Evolutionary conservation across 2,888 invertebrate species (phyloP).

Genomic region (Torymus texanus): DNA sequence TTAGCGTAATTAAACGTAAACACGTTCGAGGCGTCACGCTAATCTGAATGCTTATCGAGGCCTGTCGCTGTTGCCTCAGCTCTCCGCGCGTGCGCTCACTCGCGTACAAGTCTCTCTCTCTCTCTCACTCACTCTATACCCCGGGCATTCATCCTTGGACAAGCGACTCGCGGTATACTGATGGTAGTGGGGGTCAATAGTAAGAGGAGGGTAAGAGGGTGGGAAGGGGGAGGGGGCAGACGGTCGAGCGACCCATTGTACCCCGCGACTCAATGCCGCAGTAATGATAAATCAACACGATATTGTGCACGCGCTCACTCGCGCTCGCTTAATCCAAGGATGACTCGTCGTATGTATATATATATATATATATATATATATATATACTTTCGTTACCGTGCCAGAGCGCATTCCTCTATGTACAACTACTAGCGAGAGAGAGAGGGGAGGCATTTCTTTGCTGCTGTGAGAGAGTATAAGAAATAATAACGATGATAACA

Average conservation of each 20-base stretch:
- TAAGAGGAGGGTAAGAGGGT: neutral
- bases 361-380: no score
- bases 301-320: constrained; percentile 15
- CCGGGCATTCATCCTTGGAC: constrained; percentile 64
- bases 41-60: constrained; percentile 74
- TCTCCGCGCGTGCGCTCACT: constrained; percentile 55
- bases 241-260: constrained; percentile 33
- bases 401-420: no score
- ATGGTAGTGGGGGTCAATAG: constrained; percentile 12
- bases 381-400: no score
- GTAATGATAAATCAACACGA: constrained; percentile 57
- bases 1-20: constrained; percentile 75
- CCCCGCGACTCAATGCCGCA: constrained; percentile 35
- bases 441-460: no score
- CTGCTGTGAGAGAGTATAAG: no score
- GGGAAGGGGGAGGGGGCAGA: neutral
- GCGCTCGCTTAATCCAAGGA: constrained; percentile 31
- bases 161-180: neutral
- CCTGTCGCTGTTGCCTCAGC: constrained; percentile 70
- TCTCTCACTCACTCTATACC: constrained; percentile 57
- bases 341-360: constrained; percentile 1
- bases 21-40: constrained; percentile 74
- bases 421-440: no score
- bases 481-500: neutral
- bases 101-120: no score